Percentiles rank a stretch among this genome's conserved stretches.
Conservation (phyloP, 1,140 invertebrate species). For the Drosophila tropicalis region DNA sequence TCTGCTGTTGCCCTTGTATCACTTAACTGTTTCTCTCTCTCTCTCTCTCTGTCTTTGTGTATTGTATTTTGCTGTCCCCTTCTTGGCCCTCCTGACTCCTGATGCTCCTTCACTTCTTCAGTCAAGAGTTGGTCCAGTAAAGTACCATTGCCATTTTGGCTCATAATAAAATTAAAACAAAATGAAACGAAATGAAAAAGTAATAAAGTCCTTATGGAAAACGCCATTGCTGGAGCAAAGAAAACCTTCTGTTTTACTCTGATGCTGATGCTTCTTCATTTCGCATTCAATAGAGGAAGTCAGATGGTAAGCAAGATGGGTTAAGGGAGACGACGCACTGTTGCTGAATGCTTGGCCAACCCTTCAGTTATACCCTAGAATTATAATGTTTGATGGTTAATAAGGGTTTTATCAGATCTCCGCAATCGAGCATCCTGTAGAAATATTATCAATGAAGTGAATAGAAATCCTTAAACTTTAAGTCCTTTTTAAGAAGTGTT, state of each 20-base stretch:
- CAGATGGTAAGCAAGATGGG: background rate
- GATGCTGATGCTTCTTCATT: slow-evolving; percentile 33
- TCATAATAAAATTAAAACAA: slow-evolving; percentile 82
- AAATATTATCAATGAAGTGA: too few relatives aligned
- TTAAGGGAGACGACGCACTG: slow-evolving; percentile 10
- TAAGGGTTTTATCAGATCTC: too few relatives aligned
- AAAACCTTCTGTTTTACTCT: slow-evolving; percentile 46
- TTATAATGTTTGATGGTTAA: background rate
- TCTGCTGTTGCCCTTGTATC: slow-evolving; percentile 15
- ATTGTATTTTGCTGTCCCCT: background rate
- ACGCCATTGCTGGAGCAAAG: slow-evolving; percentile 52
- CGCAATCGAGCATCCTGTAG: too few relatives aligned
- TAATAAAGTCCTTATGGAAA: slow-evolving; percentile 82
- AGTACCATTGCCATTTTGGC: slow-evolving; percentile 70
- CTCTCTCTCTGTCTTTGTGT: slow-evolving; percentile 3
- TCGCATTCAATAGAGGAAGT: slow-evolving; percentile 45
- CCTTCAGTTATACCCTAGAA: slow-evolving; percentile 35
- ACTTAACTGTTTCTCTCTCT: slow-evolving; percentile 8
- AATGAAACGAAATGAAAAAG: slow-evolving; percentile 82
- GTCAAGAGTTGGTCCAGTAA: slow-evolving; percentile 52
- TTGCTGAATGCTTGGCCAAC: slow-evolving; percentile 39
- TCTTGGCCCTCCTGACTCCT: background rate
- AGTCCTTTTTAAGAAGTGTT: too few relatives aligned
- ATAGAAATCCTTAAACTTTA: too few relatives aligned
- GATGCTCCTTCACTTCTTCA: background rate